Conservation (phyloP, 2,113 vertebrate species). For the Origma solitaria region DNA sequence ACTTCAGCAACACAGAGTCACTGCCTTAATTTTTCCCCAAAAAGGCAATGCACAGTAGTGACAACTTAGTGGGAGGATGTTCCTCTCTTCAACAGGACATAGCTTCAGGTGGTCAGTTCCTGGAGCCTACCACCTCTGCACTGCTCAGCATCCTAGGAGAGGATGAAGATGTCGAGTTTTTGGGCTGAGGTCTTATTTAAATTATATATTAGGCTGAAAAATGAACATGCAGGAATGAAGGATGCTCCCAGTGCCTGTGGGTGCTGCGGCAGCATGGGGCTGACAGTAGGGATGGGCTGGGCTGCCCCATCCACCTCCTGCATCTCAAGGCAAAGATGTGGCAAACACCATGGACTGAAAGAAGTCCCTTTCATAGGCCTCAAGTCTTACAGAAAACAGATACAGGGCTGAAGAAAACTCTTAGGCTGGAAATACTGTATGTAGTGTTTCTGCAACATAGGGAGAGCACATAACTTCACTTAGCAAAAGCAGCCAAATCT, state of each 20-base stretch:
- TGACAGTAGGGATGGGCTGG: background rate
- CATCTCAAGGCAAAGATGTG: background rate
- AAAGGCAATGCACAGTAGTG: fast-evolving
- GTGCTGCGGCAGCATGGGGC: background rate
- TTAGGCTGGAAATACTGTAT: background rate
- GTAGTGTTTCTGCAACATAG: background rate
- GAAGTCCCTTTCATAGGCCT: background rate
- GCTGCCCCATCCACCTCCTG: background rate
- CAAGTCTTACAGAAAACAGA: background rate
- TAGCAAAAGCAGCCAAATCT: background rate
- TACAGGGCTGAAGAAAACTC: background rate
- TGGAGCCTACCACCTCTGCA: background rate
- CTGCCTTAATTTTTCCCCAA: background rate
- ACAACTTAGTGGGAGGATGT: background rate
- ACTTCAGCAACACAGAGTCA: fast-evolving
- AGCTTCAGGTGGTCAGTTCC: background rate
- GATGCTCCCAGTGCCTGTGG: background rate
- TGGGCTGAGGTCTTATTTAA: background rate
- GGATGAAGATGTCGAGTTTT: background rate
- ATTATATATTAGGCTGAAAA: background rate
- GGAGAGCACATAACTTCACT: background rate
- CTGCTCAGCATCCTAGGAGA: background rate
- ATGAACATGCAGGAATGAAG: background rate
- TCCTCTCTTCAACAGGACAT: background rate
- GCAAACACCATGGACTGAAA: background rate